Base-by-base conservation (phyloP, 2,888 invertebrate genomes). In the Quadroppia sp. region DNA sequence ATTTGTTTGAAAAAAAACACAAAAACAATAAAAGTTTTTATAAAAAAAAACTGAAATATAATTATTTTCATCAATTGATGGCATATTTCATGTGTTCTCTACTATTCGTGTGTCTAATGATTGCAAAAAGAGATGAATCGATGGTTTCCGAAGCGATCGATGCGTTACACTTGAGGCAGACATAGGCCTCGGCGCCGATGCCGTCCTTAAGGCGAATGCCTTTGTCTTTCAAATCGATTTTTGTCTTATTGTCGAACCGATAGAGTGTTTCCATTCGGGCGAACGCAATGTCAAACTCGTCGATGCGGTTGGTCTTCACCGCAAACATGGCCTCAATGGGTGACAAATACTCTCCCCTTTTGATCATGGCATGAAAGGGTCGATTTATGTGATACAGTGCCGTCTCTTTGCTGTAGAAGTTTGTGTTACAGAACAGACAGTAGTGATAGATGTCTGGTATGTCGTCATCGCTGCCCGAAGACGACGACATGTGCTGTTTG, bases 181-280 rank as follows among this genome's bases (percentile, higher is more conserved):
- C 30, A 15, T 59, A 59, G 23, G 59, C 59, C 17, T 59, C 30
- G 30, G 59, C 28, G 30, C 59, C 59, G 32, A 59, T 30, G 2
- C 59, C 59, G 25, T 59, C 59, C 59, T 59, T 59, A 28, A 59
- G 59, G 28, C 59, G 6, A 30, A 59, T 59, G 9, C 59, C 59
- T 53, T 53, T 53, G 23, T 53, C 53, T 53, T 23, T 53, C 23
- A 53, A 53, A 7, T 53, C 53, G 13, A 53, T 11, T 25, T 53
- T 53, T 4, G 53, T 53, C 23, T 53, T 53, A 23, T 53, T 53
- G 53, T 53, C 53, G 3, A 53, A 53, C 25, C 53, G 53, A 7
- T 53, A 25, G 6, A 53, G 25, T 20, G 53, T 23, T 53, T 53
- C 53, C 53, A 53, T 53, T 23, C 53, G 53, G 25, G 53, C 53